These are phyloP conservation scores for Gymnocheta viridis DNA, from an alignment of 2,888 invertebrate species.

Conservation along the genomic window DNA sequence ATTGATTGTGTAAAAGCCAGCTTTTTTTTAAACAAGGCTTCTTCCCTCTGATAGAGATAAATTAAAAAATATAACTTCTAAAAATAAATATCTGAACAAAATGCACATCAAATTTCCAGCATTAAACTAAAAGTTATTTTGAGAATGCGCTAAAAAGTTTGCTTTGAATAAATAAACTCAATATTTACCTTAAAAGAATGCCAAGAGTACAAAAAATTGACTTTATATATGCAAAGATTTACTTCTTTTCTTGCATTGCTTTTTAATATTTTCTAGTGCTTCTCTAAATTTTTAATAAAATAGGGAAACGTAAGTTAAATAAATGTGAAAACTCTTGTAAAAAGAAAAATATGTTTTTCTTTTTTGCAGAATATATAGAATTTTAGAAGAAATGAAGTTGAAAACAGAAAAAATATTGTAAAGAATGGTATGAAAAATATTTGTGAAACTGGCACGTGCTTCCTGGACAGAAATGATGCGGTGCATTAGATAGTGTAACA, in stretches of 20 bases:
- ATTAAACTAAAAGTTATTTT: not conserved
- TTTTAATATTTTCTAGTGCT: slow-evolving; percentile 1
- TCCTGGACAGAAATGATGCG: not conserved
- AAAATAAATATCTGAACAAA: not conserved
- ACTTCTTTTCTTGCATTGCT: not conserved
- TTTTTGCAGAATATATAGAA: not conserved
- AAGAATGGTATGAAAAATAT: slow-evolving; percentile 35
- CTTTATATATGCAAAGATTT: slow-evolving; percentile 27
- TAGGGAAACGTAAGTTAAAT: slow-evolving; percentile 9
- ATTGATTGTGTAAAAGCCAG: too few relatives aligned
- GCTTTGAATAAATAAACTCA: slow-evolving; percentile 19
- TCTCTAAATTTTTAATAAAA: not conserved
- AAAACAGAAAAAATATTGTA: not conserved
- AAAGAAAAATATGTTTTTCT: slow-evolving; percentile 12
- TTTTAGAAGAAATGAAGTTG: not conserved
- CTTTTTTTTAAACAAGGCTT: too few relatives aligned
- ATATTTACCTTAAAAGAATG: slow-evolving; percentile 23
- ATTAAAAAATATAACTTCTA: too few relatives aligned
- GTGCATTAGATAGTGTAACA: not conserved
- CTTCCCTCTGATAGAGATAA: too few relatives aligned
- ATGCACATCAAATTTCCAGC: not conserved
- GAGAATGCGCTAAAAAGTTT: slow-evolving; percentile 6
- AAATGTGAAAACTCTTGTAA: slow-evolving; percentile 20
- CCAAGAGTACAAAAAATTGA: not conserved
- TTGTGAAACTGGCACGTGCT: slow-evolving; percentile 55